Conservation (phyloP, 2,888 invertebrate species). For the Luperina nickerlii region DNA sequence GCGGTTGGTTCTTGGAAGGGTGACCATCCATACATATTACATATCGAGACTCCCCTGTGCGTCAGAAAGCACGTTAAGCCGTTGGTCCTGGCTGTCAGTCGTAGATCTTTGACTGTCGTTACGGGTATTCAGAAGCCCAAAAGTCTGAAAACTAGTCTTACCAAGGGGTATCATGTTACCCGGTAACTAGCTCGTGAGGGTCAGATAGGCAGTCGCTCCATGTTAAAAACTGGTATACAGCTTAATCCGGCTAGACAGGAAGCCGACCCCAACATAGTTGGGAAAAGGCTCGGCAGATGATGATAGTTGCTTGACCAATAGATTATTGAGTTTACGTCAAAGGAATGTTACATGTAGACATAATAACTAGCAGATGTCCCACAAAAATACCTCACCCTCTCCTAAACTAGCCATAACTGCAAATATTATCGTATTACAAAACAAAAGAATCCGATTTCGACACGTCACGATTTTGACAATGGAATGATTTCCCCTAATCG, state of each 20-base stretch:
- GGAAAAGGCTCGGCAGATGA: not conserved
- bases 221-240: not conserved
- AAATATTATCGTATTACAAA: slow-evolving; percentile 59
- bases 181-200: too few relatives aligned
- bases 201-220: too few relatives aligned
- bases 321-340: not conserved
- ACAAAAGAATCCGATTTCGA: slow-evolving; percentile 60
- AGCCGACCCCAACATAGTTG: not conserved
- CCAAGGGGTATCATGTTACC: too few relatives aligned
- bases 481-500: slow-evolving; percentile 64
- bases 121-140: too few relatives aligned
- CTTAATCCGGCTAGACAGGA: not conserved
- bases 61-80: too few relatives aligned
- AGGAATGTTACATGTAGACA: not conserved
- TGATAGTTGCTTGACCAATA: not conserved
- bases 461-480: slow-evolving; percentile 60
- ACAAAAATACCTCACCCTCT: slow-evolving; percentile 36
- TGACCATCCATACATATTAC: too few relatives aligned
- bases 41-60: too few relatives aligned
- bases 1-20: too few relatives aligned
- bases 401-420: slow-evolving; percentile 19
- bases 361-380: slow-evolving; percentile 47
- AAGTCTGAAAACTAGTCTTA: too few relatives aligned
- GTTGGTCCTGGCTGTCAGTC: too few relatives aligned
- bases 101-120: too few relatives aligned